Evolutionary conservation across 1,140 invertebrate species (phyloP).

Genomic region (Brachionus rubens): DNA sequence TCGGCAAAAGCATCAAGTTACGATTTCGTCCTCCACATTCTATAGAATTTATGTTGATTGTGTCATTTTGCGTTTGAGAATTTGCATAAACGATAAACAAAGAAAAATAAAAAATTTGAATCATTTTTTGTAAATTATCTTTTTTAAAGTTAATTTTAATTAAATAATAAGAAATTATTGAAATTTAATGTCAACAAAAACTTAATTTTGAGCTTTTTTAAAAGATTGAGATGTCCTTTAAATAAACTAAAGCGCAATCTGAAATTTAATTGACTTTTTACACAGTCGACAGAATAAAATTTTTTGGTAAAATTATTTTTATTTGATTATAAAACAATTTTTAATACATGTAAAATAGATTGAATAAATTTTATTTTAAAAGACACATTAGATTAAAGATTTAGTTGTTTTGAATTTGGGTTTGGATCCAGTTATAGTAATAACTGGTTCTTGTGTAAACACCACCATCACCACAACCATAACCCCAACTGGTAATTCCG

Average conservation of each 20-base stretch:
- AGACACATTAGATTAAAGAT: too few relatives aligned
- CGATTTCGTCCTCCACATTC: neutral
- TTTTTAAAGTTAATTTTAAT: too few relatives aligned
- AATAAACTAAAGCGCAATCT: too few relatives aligned
- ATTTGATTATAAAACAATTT: too few relatives aligned
- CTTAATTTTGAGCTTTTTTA: neutral
- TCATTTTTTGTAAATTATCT: neutral
- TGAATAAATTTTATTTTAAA: too few relatives aligned
- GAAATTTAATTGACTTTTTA: too few relatives aligned
- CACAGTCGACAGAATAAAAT: too few relatives aligned
- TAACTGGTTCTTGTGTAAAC: constrained; percentile 32
- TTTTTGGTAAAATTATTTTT: too few relatives aligned
- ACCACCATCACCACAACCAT: constrained; percentile 46
- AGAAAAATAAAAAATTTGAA: neutral
- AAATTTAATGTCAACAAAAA: constrained; percentile 1
- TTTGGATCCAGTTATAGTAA: constrained; percentile 21
- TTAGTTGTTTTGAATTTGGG: too few relatives aligned
- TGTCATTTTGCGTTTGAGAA: neutral
- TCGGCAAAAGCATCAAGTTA: neutral
- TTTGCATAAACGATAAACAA: neutral
- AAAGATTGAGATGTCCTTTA: too few relatives aligned
- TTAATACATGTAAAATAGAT: too few relatives aligned
- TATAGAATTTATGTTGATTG: neutral
- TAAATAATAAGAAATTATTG: too few relatives aligned
- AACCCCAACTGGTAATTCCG: constrained; percentile 44